phyloP scores from a whole-genome alignment of 2,888 invertebrate species.

The Boloria euphrosyne region DNA sequence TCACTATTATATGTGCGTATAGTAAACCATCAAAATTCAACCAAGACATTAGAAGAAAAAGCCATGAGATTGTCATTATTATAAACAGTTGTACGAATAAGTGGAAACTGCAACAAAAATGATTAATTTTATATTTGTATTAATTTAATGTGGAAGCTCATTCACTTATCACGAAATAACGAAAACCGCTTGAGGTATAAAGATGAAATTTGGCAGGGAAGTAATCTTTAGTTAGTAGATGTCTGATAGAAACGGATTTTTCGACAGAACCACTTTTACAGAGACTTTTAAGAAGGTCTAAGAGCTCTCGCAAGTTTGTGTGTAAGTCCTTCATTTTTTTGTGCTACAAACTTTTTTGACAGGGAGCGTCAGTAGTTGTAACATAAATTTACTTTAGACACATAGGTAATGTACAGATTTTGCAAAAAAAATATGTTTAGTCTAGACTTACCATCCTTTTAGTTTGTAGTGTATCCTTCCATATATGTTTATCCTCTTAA shows the following conservation, averaged over 20 bases:
- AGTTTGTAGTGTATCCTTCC: slow-evolving; percentile 93
- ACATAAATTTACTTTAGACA: not conserved
- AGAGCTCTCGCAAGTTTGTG: too few species aligned
- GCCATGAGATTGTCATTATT: slow-evolving; percentile 89
- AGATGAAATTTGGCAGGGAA: too few species aligned
- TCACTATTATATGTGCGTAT: slow-evolving; percentile 89
- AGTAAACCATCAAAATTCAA: slow-evolving; percentile 87
- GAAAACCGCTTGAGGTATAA: too few species aligned
- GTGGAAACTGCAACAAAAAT: slow-evolving; percentile 85
- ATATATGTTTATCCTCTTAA: slow-evolving; percentile 91
- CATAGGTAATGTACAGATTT: not conserved
- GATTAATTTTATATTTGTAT: not conserved
- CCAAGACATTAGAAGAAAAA: slow-evolving; percentile 90
- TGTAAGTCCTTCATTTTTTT: too few species aligned
- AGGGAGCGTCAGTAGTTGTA: too few species aligned
- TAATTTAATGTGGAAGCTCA: too few species aligned
- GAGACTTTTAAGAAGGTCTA: too few species aligned
- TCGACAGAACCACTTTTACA: too few species aligned
- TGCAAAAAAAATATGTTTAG: slow-evolving; percentile 18
- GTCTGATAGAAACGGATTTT: too few species aligned
- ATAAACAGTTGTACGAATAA: slow-evolving; percentile 89
- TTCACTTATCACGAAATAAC: too few species aligned
- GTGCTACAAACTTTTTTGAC: too few species aligned
- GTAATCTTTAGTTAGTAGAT: too few species aligned
- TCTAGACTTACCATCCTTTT: slow-evolving; percentile 86